Base-by-base conservation (phyloP, 2,888 invertebrate genomes). In the Antheraea yamamai region DNA sequence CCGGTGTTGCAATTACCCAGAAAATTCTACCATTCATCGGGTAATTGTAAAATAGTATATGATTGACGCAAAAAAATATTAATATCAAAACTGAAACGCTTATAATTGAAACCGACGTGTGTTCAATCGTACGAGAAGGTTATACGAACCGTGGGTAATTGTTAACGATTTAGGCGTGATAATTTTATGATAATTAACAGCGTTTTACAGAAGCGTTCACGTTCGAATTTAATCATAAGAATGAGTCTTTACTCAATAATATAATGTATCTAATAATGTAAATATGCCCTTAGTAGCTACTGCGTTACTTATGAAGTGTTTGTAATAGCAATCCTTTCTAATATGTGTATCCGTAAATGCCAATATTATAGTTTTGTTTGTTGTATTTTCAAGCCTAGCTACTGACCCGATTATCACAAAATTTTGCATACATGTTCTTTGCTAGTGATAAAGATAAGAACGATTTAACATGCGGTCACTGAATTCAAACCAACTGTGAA, bases 41-140 rank as follows among this genome's bases (percentile, higher is more conserved):
- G 83, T 90, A 92, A 92, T 93, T 92, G 90, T 87, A 87, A 90
- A 90, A 88, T 91, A 89, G 83, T 89, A 88, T 85, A 82, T 85
- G 79, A 86, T 85, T 83, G 81, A 78, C 75, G 79, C 80, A 86
- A 89, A 88, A 85, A 82, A 85, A 83, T 85, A 84, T 81, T 72
- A 47, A 30, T 72, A 64, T 64, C 23, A 72, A 14, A 39, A 72
- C 23, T 85, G 79, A 81, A 70, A 74, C 79, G 80, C 80, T 83
- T 87, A 84, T 89, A 88, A 92, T 91, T 86, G 83, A 82, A 86
- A 83, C 84, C 82, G 89, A 88, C 87, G 83, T 84, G 83, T 72
- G 81, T 79, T 83, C 84, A 84, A 88, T 89, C 81, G 87, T 78
- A 82, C 80, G 85, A 81, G 82, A 86, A 83, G 80, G 83, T 78